A percentile compares a stretch with the other conserved stretches of the same genome.
These are phyloP conservation scores for Myotis pilosus DNA, from an alignment of 2,797 vertebrate genomes.

Conservation along the genomic window DNA sequence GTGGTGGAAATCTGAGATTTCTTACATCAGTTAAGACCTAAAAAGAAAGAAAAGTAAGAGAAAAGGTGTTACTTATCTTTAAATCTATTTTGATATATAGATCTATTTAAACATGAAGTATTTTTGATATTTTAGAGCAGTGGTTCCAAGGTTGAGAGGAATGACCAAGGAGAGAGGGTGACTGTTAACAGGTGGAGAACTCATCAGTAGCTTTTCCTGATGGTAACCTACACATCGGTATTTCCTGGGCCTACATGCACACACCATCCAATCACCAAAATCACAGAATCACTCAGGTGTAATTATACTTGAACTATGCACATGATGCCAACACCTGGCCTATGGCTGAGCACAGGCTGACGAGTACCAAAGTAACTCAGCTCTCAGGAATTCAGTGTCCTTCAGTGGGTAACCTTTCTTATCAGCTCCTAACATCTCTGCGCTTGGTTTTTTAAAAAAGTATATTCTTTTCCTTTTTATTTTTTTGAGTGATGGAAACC, in stretches of 20 bases:
- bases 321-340: neutral
- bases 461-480: neutral
- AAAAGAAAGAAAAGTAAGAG: conserved; percentile 67
- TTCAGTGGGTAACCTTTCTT: neutral
- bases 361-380: neutral
- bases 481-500: neutral
- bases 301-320: neutral
- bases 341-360: neutral
- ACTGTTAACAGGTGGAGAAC: neutral
- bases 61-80: conserved; percentile 17
- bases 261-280: neutral
- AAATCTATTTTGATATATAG: neutral
- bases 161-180: neutral
- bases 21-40: conserved; percentile 96
- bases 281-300: neutral
- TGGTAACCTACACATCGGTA: neutral
- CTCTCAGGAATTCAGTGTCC: neutral
- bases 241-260: neutral
- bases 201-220: neutral
- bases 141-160: neutral
- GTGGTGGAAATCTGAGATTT: conserved; percentile 89
- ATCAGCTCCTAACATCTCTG: neutral
- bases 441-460: neutral
- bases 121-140: neutral
- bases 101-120: neutral